Percentiles rank a stretch among this genome's conserved stretches.
These are phyloP conservation scores for Liolophura sinensis DNA, from an alignment of 1,140 invertebrate species.

Conservation along the genomic window DNA sequence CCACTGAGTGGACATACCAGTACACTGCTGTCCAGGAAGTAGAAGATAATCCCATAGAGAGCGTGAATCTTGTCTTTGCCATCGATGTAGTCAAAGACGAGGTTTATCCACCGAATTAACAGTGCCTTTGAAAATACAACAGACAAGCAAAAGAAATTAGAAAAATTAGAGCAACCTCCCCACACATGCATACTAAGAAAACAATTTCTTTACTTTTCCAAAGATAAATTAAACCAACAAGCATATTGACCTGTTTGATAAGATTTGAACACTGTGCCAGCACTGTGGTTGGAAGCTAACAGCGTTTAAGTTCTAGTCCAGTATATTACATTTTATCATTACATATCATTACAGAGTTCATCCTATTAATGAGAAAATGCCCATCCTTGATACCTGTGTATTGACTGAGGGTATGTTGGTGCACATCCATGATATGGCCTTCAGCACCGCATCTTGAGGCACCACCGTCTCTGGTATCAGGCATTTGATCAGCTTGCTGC, in stretches of 20 bases:
- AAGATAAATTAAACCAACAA: neutral
- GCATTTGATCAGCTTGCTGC: constrained; percentile 29
- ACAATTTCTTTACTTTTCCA: neutral
- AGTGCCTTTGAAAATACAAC: constrained; percentile 27
- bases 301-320: too few relatives aligned
- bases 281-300: too few relatives aligned
- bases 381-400: constrained; percentile 32
- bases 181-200: neutral
- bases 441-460: constrained; percentile 29
- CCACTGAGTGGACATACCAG: constrained; percentile 29
- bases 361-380: too few relatives aligned
- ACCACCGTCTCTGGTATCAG: constrained; percentile 33
- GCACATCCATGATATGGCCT: constrained; percentile 40
- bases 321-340: too few relatives aligned
- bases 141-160: neutral
- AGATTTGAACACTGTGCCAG: too few relatives aligned
- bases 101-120: constrained; percentile 43
- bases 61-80: constrained; percentile 37
- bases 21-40: constrained; percentile 39
- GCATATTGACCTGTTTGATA: too few relatives aligned
- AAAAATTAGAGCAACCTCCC: neutral
- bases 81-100: constrained; percentile 48
- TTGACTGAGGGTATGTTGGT: constrained; percentile 34
- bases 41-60: constrained; percentile 43
- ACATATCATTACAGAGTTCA: too few relatives aligned